Evolutionary conservation across 2,888 invertebrate genomes (phyloP).

Genomic region (Drosophila anomalata): DNA sequence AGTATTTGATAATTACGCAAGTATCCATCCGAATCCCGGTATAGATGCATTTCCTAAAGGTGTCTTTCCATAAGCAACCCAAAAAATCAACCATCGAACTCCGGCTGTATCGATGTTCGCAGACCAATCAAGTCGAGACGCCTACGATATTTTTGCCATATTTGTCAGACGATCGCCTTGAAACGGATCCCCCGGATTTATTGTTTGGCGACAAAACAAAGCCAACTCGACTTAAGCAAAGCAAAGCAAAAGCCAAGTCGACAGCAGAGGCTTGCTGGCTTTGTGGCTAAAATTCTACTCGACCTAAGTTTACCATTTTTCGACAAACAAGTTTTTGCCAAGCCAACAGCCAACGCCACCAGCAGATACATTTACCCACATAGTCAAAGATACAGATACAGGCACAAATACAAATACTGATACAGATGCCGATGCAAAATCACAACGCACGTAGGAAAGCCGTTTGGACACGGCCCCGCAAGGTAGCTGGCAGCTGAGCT

Average conservation of each 20-base stretch:
- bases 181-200: conserved; percentile 32
- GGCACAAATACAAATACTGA: conserved; percentile 1
- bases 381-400: conserved; percentile 5
- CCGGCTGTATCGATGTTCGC: conserved; percentile 20
- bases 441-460: conserved; percentile 13
- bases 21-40: conserved; percentile 1
- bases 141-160: conserved; percentile 70
- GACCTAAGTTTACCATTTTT: conserved; percentile 47
- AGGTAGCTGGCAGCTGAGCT: conserved; percentile 1
- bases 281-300: conserved; percentile 54
- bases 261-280: conserved; percentile 26
- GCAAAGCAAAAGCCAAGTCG: conserved; percentile 15
- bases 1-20: conserved; percentile 3
- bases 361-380: conserved; percentile 11
- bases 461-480: conserved; percentile 1
- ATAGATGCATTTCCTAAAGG: conserved; percentile 38
- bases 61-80: conserved; percentile 31
- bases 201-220: conserved; percentile 35
- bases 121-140: conserved; percentile 47
- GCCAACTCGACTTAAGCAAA: conserved; percentile 22
- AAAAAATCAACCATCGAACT: conserved; percentile 5
- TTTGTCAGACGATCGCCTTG: conserved; percentile 67
- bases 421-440: conserved; percentile 7
- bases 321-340: conserved; percentile 59
- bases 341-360: conserved; percentile 24